These are phyloP conservation scores for Strix aluco DNA, from an alignment of 2,113 vertebrate species.

Conservation along the genomic window DNA sequence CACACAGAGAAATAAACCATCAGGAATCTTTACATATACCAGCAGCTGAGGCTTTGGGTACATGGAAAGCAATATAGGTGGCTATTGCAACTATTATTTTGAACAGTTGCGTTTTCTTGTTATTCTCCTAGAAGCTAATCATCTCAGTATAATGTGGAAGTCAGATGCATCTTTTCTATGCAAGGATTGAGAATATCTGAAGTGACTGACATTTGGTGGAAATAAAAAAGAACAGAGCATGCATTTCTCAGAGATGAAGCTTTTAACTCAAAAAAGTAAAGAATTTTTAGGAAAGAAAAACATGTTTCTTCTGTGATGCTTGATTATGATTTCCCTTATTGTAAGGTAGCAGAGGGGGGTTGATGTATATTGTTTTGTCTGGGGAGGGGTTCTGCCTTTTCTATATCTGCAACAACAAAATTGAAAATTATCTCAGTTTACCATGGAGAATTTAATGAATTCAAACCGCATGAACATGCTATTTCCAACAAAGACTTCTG, in stretches of 20 bases:
- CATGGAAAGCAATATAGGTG: background rate
- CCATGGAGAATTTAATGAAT: slow-evolving; percentile 22
- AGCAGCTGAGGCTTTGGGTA: background rate
- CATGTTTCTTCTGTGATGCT: background rate
- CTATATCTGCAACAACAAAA: background rate
- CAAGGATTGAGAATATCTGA: background rate
- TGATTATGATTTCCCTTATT: slow-evolving; percentile 16
- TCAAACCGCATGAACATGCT: background rate
- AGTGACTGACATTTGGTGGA: background rate
- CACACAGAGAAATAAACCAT: background rate
- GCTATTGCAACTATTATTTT: background rate
- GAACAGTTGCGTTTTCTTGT: background rate
- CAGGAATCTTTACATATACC: background rate
- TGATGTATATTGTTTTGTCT: slow-evolving; percentile 32
- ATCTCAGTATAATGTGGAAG: background rate
- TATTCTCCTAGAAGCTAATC: background rate
- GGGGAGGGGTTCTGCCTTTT: background rate
- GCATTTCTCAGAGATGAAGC: background rate
- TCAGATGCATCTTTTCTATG: background rate
- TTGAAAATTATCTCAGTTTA: slow-evolving; percentile 37
- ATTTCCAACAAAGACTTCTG: slow-evolving; percentile 9
- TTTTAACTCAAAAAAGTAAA: background rate
- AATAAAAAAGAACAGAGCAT: background rate
- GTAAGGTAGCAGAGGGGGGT: background rate
- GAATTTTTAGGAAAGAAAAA: background rate